Evolutionary conservation across 2,888 invertebrate species (phyloP).

Genomic region (Dusona sp.): DNA sequence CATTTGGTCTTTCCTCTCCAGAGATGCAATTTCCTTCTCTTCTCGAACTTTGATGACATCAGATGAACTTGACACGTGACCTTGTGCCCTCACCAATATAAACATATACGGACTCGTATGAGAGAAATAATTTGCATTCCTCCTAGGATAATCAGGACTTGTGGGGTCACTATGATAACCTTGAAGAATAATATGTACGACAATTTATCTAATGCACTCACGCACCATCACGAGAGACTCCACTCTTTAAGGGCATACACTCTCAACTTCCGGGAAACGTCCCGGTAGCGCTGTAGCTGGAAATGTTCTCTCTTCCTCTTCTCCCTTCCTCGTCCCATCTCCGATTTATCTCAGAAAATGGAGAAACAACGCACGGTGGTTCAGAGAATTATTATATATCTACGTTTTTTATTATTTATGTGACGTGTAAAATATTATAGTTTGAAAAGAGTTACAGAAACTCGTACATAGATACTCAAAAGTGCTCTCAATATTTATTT

Average conservation of each 20-base stretch:
- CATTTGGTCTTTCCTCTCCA: neutral
- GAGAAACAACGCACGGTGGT: neutral
- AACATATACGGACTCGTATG: neutral
- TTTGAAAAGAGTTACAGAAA: neutral
- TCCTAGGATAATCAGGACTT: slow-evolving; percentile 21
- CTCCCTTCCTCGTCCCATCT: neutral
- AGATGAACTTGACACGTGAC: neutral
- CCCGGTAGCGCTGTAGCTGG: slow-evolving; percentile 20
- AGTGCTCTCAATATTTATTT: neutral
- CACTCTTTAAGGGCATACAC: slow-evolving; percentile 57
- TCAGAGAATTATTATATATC: neutral
- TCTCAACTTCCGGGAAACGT: slow-evolving; percentile 63
- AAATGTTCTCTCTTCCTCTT: slow-evolving; percentile 28
- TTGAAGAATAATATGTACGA: slow-evolving; percentile 55
- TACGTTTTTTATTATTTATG: neutral
- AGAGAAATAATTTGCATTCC: slow-evolving; percentile 65
- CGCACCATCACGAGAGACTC: slow-evolving; percentile 25
- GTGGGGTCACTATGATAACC: slow-evolving; percentile 30
- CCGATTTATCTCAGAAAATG: neutral
- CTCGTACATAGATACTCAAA: neutral
- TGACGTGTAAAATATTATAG: neutral
- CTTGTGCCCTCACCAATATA: neutral
- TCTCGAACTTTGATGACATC: neutral
- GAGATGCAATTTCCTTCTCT: neutral
- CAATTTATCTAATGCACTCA: slow-evolving; percentile 63